Percentiles rank a stretch among this genome's conserved stretches.
Evolutionary conservation across 2,113 vertebrate genomes (phyloP).

Genomic region (Psophia crepitans): DNA sequence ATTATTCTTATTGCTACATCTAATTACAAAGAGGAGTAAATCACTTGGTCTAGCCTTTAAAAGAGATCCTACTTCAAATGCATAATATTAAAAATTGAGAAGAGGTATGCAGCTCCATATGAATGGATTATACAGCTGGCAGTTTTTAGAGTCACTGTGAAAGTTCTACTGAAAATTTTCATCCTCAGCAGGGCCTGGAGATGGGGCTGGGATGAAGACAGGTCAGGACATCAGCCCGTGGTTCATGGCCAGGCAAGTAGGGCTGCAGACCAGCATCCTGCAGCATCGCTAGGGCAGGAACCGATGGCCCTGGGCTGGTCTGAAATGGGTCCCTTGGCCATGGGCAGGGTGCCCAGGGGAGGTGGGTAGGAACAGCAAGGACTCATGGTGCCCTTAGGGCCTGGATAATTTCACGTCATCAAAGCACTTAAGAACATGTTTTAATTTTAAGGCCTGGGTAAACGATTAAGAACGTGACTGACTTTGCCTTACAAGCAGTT

Average conservation of each 20-base stretch:
- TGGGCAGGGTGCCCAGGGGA: background rate
- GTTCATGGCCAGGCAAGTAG: background rate
- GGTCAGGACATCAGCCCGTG: background rate
- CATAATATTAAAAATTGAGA: slow-evolving; percentile 2
- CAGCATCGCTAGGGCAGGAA: background rate
- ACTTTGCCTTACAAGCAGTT: background rate
- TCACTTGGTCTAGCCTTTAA: background rate
- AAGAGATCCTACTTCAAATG: background rate
- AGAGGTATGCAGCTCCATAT: background rate
- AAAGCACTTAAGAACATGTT: background rate
- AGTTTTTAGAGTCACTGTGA: background rate
- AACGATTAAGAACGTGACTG: background rate
- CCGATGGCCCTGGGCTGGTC: background rate
- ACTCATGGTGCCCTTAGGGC: fast-evolving
- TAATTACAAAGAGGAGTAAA: slow-evolving; percentile 31
- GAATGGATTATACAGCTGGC: background rate
- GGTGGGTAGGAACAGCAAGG: background rate
- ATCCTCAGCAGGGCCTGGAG: background rate
- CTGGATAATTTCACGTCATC: background rate
- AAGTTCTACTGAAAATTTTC: background rate
- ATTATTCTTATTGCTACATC: slow-evolving; percentile 21
- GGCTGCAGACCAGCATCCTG: background rate
- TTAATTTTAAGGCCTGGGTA: background rate
- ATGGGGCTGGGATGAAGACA: background rate
- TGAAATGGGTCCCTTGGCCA: background rate